A percentile compares a stretch with the other conserved stretches of the same genome.
Conservation (phyloP, 2,888 invertebrate genomes). For the Digitonthophagus gazella region DNA sequence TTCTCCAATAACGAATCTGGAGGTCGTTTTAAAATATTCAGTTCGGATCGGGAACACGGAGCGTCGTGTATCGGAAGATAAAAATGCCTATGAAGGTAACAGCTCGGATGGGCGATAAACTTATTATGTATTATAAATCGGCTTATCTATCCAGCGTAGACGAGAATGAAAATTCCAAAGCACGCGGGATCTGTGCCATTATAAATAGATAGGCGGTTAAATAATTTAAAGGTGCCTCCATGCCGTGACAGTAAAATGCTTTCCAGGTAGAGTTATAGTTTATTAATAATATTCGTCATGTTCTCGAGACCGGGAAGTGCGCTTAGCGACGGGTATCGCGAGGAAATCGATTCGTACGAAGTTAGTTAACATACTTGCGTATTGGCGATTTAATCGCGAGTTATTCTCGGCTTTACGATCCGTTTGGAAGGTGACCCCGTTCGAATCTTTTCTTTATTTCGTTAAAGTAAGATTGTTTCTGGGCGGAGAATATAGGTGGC, state of each 20-base stretch:
- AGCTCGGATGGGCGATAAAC: too few species aligned
- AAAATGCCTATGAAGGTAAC: too few species aligned
- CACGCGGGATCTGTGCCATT: not conserved
- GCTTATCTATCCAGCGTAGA: too few species aligned
- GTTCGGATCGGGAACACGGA: too few species aligned
- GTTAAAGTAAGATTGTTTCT: not conserved
- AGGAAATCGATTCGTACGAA: not conserved
- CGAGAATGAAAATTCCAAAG: not conserved
- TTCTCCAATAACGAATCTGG: not conserved
- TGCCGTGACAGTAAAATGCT: not conserved
- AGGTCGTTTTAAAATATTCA: too few species aligned
- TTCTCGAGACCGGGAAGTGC: not conserved
- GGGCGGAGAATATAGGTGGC: conserved; percentile 27
- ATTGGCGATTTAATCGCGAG: not conserved
- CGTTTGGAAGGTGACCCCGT: not conserved
- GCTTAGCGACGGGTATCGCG: not conserved
- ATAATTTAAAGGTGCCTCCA: not conserved
- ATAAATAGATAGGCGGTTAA: not conserved
- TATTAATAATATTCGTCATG: not conserved
- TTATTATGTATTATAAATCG: too few species aligned
- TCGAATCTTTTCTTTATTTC: conserved; percentile 4
- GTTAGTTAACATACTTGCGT: not conserved
- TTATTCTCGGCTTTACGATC: not conserved
- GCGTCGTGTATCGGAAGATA: too few species aligned
- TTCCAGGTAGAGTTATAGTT: not conserved